Percentiles rank a stretch among this genome's conserved stretches.
These are phyloP conservation scores for Scelioninae gen. 1 DNA, from an alignment of 2,888 invertebrate species.

Conservation along the genomic window DNA sequence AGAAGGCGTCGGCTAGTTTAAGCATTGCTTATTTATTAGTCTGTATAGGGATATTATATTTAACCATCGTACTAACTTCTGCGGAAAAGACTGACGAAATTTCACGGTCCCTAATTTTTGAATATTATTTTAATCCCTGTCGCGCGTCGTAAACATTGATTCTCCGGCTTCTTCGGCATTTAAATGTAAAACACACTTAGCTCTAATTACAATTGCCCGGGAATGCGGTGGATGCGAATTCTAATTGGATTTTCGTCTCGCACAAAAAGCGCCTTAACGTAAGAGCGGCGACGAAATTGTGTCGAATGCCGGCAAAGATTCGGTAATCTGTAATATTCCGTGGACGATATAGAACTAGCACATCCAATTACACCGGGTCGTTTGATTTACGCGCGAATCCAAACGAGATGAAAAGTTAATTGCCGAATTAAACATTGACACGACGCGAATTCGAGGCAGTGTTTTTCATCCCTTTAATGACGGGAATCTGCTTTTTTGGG, in stretches of 20 bases:
- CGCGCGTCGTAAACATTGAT: slow-evolving; percentile 46
- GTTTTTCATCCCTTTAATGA: background rate
- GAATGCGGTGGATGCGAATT: slow-evolving; percentile 41
- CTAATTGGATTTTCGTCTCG: slow-evolving; percentile 41
- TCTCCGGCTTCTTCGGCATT: background rate
- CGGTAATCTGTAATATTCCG: background rate
- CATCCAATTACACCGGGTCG: slow-evolving; percentile 20
- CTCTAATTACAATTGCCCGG: slow-evolving; percentile 39
- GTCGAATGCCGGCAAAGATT: slow-evolving; percentile 8
- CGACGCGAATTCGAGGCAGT: slow-evolving; percentile 4
- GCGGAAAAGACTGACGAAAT: no score
- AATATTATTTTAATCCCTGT: slow-evolving; percentile 22
- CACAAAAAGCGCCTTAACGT: slow-evolving; percentile 25
- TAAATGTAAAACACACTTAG: slow-evolving; percentile 16
- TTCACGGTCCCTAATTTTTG: slow-evolving; percentile 9
- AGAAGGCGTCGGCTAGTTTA: slow-evolving; percentile 6
- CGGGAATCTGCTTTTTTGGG: background rate
- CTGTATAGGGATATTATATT: slow-evolving; percentile 23
- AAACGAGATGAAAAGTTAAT: slow-evolving; percentile 30
- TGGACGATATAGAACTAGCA: slow-evolving; percentile 3
- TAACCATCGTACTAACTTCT: no score
- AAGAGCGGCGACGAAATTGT: slow-evolving; percentile 1
- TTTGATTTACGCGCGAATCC: slow-evolving; percentile 8
- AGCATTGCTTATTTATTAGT: slow-evolving; percentile 49
- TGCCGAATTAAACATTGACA: slow-evolving; percentile 33